phyloP scores from a whole-genome alignment of 30 jellyfish, hydroid and myxozoan species.

The Hydractinia symbiolongicarpus region DNA sequence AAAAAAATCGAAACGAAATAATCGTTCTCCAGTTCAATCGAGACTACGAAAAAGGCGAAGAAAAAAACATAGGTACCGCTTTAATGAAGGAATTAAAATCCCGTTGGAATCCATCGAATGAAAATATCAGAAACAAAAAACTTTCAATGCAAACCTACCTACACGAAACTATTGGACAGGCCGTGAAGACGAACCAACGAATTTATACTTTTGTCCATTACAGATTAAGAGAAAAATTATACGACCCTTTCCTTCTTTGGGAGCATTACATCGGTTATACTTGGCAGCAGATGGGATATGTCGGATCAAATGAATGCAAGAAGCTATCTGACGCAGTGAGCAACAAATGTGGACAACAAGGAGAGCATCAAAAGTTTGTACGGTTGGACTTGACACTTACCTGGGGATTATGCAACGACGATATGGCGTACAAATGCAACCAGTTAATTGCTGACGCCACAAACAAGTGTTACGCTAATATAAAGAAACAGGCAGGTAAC shows the following conservation, averaged over 20 bases:
- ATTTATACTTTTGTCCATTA: conserved; percentile 44
- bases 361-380: conserved; percentile 22
- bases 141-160: conserved; percentile 33
- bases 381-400: conserved; percentile 49
- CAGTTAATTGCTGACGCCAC: conserved; percentile 18
- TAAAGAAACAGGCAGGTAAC: background rate
- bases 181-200: conserved; percentile 36
- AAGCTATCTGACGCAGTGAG: conserved; percentile 37
- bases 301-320: conserved; percentile 35
- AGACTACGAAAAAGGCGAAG: conserved; percentile 40
- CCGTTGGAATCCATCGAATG: conserved; percentile 43
- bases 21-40: conserved; percentile 58
- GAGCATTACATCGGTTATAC: conserved; percentile 54
- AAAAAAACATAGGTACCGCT: conserved; percentile 13
- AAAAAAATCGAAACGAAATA: conserved; percentile 47
- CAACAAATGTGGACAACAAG: conserved; percentile 35
- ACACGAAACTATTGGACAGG: conserved; percentile 43
- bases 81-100: background rate
- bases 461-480: conserved; percentile 24
- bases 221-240: conserved; percentile 4
- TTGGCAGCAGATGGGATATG: conserved; percentile 43
- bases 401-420: conserved; percentile 47
- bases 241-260: conserved; percentile 23
- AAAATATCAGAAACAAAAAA: conserved; percentile 4
- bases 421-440: conserved; percentile 52